phyloP scores from a whole-genome alignment of 2,113 vertebrate species.

The Petrocephalus microphthalmus region DNA sequence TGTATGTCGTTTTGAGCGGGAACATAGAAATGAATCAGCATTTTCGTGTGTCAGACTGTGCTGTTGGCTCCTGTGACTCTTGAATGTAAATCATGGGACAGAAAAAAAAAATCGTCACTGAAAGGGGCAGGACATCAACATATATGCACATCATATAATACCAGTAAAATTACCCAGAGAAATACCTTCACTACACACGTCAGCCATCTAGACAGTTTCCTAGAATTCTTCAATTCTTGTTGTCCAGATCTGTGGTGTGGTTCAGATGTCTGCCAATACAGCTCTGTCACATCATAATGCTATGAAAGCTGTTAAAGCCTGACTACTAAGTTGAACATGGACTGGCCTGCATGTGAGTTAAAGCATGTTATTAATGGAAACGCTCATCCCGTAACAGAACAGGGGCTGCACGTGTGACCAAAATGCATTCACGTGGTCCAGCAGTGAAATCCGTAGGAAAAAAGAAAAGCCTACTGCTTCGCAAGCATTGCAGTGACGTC shows the following conservation, averaged over 20 bases:
- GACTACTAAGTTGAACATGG: neutral
- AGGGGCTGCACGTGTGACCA: neutral
- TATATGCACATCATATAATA: neutral
- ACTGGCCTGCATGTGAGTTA: slow-evolving; percentile 3
- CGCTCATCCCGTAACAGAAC: neutral
- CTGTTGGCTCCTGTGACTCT: neutral
- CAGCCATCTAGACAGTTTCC: neutral
- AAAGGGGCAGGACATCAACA: neutral
- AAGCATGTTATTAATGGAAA: slow-evolving; percentile 23
- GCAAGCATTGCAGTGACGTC: neutral
- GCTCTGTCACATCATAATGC: neutral
- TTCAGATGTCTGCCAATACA: neutral
- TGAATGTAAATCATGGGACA: neutral
- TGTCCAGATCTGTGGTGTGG: neutral
- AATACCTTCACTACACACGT: neutral
- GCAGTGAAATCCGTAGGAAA: neutral
- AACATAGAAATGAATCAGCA: neutral
- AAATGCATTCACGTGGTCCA: slow-evolving; percentile 1
- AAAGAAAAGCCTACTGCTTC: neutral
- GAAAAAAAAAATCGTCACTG: neutral
- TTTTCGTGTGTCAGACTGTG: neutral
- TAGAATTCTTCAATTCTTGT: neutral
- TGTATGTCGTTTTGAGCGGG: neutral
- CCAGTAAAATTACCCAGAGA: neutral
- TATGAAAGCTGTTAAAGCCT: neutral